Evolutionary conservation across 2,888 invertebrate species (phyloP).

Genomic region (Drosophila subquinaria): DNA sequence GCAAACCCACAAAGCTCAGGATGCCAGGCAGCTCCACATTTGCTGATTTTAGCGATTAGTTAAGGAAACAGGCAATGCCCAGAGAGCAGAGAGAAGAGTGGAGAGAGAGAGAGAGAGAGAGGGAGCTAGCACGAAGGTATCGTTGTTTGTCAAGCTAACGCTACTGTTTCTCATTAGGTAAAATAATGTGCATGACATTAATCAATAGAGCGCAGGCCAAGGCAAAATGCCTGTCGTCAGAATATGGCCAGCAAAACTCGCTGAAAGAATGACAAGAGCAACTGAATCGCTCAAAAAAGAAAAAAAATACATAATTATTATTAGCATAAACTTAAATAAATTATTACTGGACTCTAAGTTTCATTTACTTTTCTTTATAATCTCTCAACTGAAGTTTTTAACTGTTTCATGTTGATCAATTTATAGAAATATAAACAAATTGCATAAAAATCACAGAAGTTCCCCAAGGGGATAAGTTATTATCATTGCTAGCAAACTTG

Average conservation of each 20-base stretch:
- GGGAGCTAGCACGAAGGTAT: background rate
- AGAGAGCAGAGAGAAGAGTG: background rate
- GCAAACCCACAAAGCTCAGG: conserved; percentile 38
- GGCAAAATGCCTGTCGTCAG: conserved; percentile 6
- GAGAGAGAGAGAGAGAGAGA: no score
- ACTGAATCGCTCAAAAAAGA: background rate
- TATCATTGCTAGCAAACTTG: background rate
- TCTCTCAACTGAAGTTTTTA: no score
- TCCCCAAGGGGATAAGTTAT: background rate
- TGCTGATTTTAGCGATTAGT: conserved; percentile 58
- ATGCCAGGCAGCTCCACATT: conserved; percentile 30
- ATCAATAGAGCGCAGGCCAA: conserved; percentile 26
- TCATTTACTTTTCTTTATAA: no score
- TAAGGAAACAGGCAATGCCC: conserved; percentile 20
- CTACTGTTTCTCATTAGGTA: conserved; percentile 43
- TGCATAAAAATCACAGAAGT: background rate
- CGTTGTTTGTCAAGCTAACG: conserved; percentile 6
- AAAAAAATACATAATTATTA: background rate
- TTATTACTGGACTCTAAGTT: no score
- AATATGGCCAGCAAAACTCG: conserved; percentile 7
- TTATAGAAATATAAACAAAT: background rate
- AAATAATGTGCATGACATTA: conserved; percentile 45
- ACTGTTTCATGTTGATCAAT: background rate
- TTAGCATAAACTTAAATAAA: no score
- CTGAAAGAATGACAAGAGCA: background rate